phyloP scores from a whole-genome alignment of 2,888 invertebrate species.

The Athalia circularis region DNA sequence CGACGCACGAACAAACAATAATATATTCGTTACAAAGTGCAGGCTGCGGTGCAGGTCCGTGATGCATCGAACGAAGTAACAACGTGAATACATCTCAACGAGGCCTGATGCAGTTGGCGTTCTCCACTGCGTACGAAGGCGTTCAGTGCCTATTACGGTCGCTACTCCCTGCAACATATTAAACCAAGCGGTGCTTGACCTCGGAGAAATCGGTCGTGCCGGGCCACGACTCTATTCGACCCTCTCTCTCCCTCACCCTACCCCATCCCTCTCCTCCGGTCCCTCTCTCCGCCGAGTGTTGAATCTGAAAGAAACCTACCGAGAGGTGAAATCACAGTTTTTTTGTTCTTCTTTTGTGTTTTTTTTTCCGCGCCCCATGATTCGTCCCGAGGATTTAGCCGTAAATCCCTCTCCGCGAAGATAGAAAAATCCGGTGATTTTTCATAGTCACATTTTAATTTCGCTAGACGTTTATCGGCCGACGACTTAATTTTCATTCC shows the following conservation, averaged over 20 bases:
- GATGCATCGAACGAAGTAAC: constrained; percentile 19
- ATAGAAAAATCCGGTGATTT: too few species aligned
- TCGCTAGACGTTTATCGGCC: too few species aligned
- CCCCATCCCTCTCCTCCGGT: neutral
- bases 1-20: constrained; percentile 7
- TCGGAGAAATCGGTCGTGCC: constrained; percentile 44
- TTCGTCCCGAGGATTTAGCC: neutral
- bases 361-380: neutral
- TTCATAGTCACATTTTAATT: too few species aligned
- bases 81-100: constrained; percentile 44
- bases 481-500: too few species aligned
- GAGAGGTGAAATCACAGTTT: constrained; percentile 4
- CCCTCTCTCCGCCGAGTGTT: neutral
- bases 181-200: constrained; percentile 46
- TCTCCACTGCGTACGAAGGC: constrained; percentile 33
- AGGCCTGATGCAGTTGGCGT: constrained; percentile 43
- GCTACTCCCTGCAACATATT: constrained; percentile 44
- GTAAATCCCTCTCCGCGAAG: too few species aligned
- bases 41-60: neutral
- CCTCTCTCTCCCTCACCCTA: neutral
- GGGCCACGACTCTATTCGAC: constrained; percentile 27
- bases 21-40: neutral
- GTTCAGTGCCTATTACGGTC: constrained; percentile 45
- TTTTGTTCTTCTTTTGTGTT: too few species aligned
- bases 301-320: too few species aligned